These are phyloP conservation scores for Erethizon dorsatum DNA, from an alignment of 2,797 vertebrate genomes.

Conservation along the genomic window DNA sequence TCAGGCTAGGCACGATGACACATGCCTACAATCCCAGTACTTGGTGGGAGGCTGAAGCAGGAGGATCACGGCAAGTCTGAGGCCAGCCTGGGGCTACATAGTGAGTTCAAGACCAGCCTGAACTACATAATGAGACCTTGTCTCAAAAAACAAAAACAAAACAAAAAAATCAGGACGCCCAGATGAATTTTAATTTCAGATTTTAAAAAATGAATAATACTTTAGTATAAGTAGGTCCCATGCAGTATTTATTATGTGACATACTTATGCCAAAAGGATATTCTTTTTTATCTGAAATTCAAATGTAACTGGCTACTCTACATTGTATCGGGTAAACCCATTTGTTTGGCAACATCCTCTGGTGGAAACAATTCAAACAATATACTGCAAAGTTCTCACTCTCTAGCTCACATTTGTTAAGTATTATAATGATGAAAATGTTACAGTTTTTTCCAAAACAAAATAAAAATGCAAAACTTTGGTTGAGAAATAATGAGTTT, in stretches of 20 bases:
- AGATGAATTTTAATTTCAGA: constrained; percentile 39
- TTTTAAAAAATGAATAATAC: constrained; percentile 15
- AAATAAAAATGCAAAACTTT: not conserved
- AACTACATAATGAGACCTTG: not conserved
- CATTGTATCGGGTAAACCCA: not conserved
- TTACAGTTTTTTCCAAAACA: not conserved
- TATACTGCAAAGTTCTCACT: not conserved
- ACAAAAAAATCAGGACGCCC: constrained; percentile 10
- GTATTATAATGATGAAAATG: not conserved
- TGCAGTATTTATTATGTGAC: not conserved
- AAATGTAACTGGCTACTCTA: not conserved
- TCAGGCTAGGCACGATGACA: not conserved
- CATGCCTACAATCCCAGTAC: not conserved
- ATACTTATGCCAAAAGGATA: not conserved
- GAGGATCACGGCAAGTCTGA: not conserved
- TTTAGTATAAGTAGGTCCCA: not conserved
- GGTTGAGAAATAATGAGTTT: not conserved
- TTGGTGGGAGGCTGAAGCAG: not conserved
- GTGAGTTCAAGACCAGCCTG: not conserved
- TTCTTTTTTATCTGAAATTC: constrained; percentile 42
- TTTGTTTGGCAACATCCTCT: not conserved
- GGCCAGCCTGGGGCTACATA: not conserved
- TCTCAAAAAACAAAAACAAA: not conserved
- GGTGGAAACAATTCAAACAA: not conserved
- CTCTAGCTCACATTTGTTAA: not conserved